Base-by-base conservation (phyloP, 2,888 invertebrate species). In the Catocala fraxini region DNA sequence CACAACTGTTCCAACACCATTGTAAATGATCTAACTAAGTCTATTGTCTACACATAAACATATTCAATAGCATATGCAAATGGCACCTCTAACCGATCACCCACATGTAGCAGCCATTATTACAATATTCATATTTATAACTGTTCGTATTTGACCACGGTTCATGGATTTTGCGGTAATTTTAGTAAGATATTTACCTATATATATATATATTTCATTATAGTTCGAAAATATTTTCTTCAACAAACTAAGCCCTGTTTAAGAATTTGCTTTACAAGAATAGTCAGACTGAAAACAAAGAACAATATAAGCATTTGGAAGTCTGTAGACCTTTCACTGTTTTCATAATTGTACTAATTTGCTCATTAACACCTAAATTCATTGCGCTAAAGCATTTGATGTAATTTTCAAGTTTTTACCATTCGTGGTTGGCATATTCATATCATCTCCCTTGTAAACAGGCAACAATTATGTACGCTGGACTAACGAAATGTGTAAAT, bases 401-500 rank as follows among this genome's bases (percentile, higher is more conserved):
- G 77, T 81, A 69, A 83, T 85, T 89, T 86, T 76, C 82, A 56
- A 78, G 81, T 84, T 84, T 85, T 84, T 72, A 75, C 68, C 68
- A 68, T 69, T 84, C 86, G 87, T 88, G 85, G 83, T 86, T 86
- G 84, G 85, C 85, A 88, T 85, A 88, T 90, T 89, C 83, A 68
- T 88, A 88, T 84, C 83, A 87, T 88, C 84, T 87, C 82, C 78
- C 80, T 80, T 86, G 88, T 88, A 92, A 92, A 93, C 89, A 89
- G 85, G 76, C 86, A 83, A 85, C 89, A 93, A 93, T 94, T 94
- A 93, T 91, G 88, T 89, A 88, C 82, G 85, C 79, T 80, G 79
- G 87, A 90, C 94, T 94, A 93, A 93, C 93, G 83, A 92, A 91
- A 92, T 88, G 92, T 93, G 93, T 93, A 94, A 93, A 94, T 94